These are phyloP conservation scores for Cantharis rufa DNA, from an alignment of 2,888 invertebrate species.

Conservation along the genomic window DNA sequence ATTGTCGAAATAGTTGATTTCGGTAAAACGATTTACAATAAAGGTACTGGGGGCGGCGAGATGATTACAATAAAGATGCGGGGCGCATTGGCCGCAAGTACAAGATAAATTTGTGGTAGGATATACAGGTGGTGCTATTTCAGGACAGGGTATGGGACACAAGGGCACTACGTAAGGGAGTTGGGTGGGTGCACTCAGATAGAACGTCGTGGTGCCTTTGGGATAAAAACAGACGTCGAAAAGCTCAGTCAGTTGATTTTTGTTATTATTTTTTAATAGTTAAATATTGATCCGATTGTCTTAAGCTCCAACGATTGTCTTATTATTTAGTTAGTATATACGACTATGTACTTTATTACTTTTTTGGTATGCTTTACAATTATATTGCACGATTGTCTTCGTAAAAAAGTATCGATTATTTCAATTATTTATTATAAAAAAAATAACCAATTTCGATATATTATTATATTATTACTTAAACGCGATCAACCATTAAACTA, in stretches of 20 bases:
- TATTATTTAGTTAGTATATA: conserved; percentile 29
- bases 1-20: conserved; percentile 58
- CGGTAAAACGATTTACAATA: conserved; percentile 57
- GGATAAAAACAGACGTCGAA: conserved; percentile 29
- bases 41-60: conserved; percentile 50
- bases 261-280: conserved; percentile 5
- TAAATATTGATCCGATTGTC: conserved; percentile 9
- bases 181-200: conserved; percentile 56
- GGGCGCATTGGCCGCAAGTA: conserved; percentile 64
- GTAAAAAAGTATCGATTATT: conserved; percentile 6
- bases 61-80: conserved; percentile 54
- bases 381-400: conserved; percentile 53
- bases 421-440: neutral
- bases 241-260: conserved; percentile 19
- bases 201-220: conserved; percentile 56
- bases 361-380: conserved; percentile 47
- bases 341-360: conserved; percentile 23
- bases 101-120: conserved; percentile 61
- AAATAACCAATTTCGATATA: neutral
- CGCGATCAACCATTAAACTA: neutral
- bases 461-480: neutral
- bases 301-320: conserved; percentile 16
- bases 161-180: conserved; percentile 58
- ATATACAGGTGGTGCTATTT: conserved; percentile 59
- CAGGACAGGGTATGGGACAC: conserved; percentile 53